These are phyloP conservation scores for Bos taurus DNA, from an alignment of 2,113 vertebrate genomes.

Conservation along the genomic window DNA sequence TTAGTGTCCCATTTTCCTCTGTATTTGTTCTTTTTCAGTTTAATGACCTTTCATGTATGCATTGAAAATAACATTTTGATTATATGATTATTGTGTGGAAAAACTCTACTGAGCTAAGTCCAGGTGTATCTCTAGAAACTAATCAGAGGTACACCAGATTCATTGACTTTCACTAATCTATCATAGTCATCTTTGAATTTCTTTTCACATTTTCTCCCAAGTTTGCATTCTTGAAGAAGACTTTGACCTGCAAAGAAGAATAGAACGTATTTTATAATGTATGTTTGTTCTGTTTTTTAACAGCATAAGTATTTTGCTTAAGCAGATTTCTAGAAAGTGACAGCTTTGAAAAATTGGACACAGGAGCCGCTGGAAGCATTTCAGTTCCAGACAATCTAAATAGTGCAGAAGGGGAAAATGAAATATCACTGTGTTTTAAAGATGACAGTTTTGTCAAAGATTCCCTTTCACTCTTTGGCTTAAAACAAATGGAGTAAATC, in stretches of 20 bases:
- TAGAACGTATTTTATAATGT: constrained; percentile 67
- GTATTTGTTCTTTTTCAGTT: constrained; percentile 24
- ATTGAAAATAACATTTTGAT: constrained; percentile 69
- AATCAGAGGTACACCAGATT: constrained; percentile 32
- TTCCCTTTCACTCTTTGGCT: constrained; percentile 72
- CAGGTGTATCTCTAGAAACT: constrained; percentile 54
- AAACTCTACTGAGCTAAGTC: constrained; percentile 44
- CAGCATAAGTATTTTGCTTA: constrained; percentile 80
- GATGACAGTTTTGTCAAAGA: constrained; percentile 83
- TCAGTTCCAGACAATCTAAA: constrained; percentile 78
- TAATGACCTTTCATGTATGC: constrained; percentile 36
- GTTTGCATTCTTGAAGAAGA: constrained; percentile 57
- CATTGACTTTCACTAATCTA: constrained; percentile 39
- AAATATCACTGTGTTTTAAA: constrained; percentile 81
- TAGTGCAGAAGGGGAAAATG: constrained; percentile 76
- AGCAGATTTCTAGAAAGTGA: constrained; percentile 81
- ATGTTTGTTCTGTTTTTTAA: constrained; percentile 78
- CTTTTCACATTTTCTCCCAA: constrained; percentile 57
- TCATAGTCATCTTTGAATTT: constrained; percentile 68
- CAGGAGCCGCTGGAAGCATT: constrained; percentile 75
- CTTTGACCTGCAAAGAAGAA: constrained; percentile 58
- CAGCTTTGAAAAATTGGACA: constrained; percentile 84
- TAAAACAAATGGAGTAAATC: constrained; percentile 79
- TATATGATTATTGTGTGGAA: constrained; percentile 53
- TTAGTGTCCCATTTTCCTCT: constrained; percentile 20